A percentile compares a stretch with the other conserved stretches of the same genome.
Conservation (phyloP, 2,113 vertebrate genomes). For the Psilopogon haemacephalus region DNA sequence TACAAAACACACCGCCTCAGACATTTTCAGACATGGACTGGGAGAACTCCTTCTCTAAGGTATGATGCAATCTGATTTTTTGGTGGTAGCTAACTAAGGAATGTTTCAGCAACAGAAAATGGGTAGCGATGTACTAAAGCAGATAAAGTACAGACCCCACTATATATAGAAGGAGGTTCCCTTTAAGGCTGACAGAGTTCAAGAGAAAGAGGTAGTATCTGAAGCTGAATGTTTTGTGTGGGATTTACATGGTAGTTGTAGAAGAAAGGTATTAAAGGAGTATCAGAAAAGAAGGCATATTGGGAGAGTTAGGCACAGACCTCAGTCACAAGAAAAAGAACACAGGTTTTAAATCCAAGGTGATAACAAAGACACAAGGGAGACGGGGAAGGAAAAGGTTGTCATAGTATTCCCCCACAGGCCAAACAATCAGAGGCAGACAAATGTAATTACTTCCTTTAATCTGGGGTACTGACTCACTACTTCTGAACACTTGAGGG, state of each 20-base stretch:
- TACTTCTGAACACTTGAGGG: background rate
- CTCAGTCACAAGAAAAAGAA: background rate
- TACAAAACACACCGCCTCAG: background rate
- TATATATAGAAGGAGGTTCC: background rate
- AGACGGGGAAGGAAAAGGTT: background rate
- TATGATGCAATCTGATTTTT: fast-evolving
- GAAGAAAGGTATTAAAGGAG: background rate
- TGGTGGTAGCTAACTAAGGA: background rate
- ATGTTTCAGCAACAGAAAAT: background rate
- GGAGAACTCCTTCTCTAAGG: background rate
- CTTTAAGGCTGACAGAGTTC: background rate
- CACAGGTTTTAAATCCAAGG: background rate
- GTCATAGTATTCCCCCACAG: background rate
- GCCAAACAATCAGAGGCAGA: constrained; percentile 26
- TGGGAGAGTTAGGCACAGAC: background rate
- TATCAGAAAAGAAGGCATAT: background rate
- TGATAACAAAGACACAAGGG: background rate
- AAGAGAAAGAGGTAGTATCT: background rate
- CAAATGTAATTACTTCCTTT: constrained; percentile 38
- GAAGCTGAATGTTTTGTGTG: background rate
- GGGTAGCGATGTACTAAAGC: background rate
- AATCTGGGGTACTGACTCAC: constrained; percentile 14
- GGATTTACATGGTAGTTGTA: background rate
- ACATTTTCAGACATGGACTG: background rate
- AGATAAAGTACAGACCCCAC: background rate